Conservation (phyloP, 2,888 invertebrate genomes). For the Pocota personata region DNA sequence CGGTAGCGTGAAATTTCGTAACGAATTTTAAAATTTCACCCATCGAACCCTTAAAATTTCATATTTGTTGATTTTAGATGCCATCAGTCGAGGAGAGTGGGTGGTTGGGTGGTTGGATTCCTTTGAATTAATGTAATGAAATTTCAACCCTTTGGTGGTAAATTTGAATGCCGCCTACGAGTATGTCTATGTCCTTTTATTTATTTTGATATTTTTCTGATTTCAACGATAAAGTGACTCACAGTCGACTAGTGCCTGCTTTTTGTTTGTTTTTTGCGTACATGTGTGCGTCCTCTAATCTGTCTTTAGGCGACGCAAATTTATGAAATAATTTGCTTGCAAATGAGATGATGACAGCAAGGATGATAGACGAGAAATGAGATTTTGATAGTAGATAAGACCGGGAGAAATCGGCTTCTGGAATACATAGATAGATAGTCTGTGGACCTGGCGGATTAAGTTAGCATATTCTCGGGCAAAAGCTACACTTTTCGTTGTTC, state of each 20-base stretch:
- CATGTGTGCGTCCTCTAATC: not conserved
- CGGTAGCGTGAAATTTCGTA: slow-evolving; percentile 73
- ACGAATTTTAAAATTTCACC: slow-evolving; percentile 70
- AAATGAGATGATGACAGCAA: slow-evolving; percentile 65
- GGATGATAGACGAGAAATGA: slow-evolving; percentile 49
- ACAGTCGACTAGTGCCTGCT: not conserved
- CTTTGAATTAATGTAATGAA: slow-evolving; percentile 69
- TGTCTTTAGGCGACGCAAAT: slow-evolving; percentile 40
- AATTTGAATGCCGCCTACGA: slow-evolving; percentile 18
- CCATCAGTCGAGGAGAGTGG: slow-evolving; percentile 34
- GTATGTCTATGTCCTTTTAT: slow-evolving; percentile 33
- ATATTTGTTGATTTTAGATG: slow-evolving; percentile 70
- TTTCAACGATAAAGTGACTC: slow-evolving; percentile 24
- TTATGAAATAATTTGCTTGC: slow-evolving; percentile 71
- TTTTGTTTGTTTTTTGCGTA: no score
- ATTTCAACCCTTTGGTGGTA: slow-evolving; percentile 48
- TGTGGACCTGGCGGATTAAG: slow-evolving; percentile 19
- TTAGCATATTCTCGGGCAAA: not conserved
- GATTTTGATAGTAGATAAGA: slow-evolving; percentile 57
- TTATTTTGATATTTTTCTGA: slow-evolving; percentile 34
- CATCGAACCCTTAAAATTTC: slow-evolving; percentile 48
- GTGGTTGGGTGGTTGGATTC: slow-evolving; percentile 33
- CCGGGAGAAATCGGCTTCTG: slow-evolving; percentile 6
- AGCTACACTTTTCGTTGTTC: not conserved
- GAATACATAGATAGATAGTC: no score